Percentiles rank a stretch among this genome's conserved stretches.
Conservation (phyloP, 2,888 invertebrate genomes). For the Acronicta alni region DNA sequence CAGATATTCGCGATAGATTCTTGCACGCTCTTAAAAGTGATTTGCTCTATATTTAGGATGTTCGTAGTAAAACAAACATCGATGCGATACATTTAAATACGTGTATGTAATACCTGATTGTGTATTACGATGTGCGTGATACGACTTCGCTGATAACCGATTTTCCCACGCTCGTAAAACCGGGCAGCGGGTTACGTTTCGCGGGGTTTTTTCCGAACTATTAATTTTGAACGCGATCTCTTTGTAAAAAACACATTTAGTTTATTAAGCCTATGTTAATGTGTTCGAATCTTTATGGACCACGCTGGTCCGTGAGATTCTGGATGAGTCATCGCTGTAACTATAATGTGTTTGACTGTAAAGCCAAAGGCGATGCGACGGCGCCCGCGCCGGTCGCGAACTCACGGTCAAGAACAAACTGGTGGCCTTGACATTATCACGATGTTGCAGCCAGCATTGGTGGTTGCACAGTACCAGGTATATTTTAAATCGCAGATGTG, state of each 20-base stretch:
- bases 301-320: slow-evolving; percentile 30
- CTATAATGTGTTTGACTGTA: slow-evolving; percentile 11
- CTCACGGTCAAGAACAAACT: slow-evolving; percentile 10
- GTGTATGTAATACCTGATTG: slow-evolving; percentile 70
- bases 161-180: slow-evolving; percentile 75
- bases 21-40: slow-evolving; percentile 86
- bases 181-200: slow-evolving; percentile 44
- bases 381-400: too few relatives aligned
- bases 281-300: slow-evolving; percentile 34
- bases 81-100: slow-evolving; percentile 78
- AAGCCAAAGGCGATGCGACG: too few relatives aligned
- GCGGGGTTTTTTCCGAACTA: slow-evolving; percentile 62
- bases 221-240: slow-evolving; percentile 63
- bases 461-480: not conserved
- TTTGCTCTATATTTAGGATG: slow-evolving; percentile 89
- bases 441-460: not conserved
- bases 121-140: slow-evolving; percentile 58
- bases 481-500: not conserved
- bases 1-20: slow-evolving; percentile 85
- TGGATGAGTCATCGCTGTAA: slow-evolving; percentile 46
- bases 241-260: slow-evolving; percentile 51
- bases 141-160: slow-evolving; percentile 61
- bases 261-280: slow-evolving; percentile 56
- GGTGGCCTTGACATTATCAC: slow-evolving; percentile 3
- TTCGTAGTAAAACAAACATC: slow-evolving; percentile 84